Evolutionary conservation across 2,797 vertebrate genomes (phyloP), one percentile per base, ranked within the genome.

Genomic region (Adrianichthys oophorus): DNA sequence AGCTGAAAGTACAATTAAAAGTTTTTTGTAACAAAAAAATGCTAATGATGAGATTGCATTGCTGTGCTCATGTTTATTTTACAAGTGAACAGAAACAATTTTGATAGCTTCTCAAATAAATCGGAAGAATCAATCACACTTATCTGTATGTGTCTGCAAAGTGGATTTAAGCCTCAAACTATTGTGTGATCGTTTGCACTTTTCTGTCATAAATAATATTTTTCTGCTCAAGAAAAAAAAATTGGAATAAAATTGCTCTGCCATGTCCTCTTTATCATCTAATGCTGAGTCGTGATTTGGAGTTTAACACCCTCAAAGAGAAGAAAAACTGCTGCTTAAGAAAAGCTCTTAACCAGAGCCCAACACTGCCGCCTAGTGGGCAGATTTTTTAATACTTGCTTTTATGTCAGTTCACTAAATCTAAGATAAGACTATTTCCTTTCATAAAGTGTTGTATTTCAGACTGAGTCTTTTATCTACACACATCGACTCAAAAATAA

Each of bases 291-390:
- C 19, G 7, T 62, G 40, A 70, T 70, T 56, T 55, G 29, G 66
- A 49, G 43, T 48, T 29, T 49, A 52, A 59, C 62, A 62, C 16
- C 45, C 6, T 21, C 13, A 52, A 47, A 58, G 15, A 18, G 49
- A 17, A 62, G 15, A 41, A 19, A 32, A 7, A 54, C 32, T 15
- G 4, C 0, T 5, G 13, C 7, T 37, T 37, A 54, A 17, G 24
- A 16, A 7, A 12, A 4, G 15, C 6, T 16, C 4, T 10, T 19
- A 60, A 48, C 44, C 49, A 37, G 41, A 41, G 53, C 59, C 15
- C 45, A n/a, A 70, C 44, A 79, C 52, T 61, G 75, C 72, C 83
- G 48, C 62, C 70, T 10, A 43, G 85, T 82, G 88, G 79, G 48
- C 1, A 7, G 1, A 21, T 66, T 15, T 37, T 12, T 26, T 6